Conservation (phyloP, 2,888 invertebrate genomes). For the Campopleginae sp. region DNA sequence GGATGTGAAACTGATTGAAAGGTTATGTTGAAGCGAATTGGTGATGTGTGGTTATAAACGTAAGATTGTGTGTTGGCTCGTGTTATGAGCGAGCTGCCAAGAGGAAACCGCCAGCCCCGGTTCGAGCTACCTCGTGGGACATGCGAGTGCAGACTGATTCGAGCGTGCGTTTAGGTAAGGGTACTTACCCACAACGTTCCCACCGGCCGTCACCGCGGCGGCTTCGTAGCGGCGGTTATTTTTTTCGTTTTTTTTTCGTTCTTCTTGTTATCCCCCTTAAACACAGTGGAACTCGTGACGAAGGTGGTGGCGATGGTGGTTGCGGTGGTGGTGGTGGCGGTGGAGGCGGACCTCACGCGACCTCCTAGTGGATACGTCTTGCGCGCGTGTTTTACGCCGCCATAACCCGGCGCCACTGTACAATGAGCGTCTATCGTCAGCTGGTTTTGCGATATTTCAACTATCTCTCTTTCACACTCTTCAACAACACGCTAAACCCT, state of each 20-base stretch:
- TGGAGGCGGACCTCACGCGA: conserved; percentile 74
- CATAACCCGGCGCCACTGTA: conserved; percentile 72
- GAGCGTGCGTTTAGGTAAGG: conserved; percentile 77
- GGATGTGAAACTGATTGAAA: background rate
- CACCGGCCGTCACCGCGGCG: conserved; percentile 66
- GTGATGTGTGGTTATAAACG: background rate
- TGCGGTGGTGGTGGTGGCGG: conserved; percentile 75
- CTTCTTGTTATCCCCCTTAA: conserved; percentile 41
- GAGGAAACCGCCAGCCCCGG: conserved; percentile 80
- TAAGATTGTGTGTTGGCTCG: background rate
- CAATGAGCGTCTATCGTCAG: conserved; percentile 54
- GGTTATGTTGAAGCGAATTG: background rate
- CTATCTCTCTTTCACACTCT: conserved; percentile 16
- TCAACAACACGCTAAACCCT: background rate
- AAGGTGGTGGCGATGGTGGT: conserved; percentile 75
- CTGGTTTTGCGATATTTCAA: conserved; percentile 41
- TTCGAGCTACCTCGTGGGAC: conserved; percentile 81
- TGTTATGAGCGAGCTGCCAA: conserved; percentile 70
- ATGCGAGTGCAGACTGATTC: conserved; percentile 84
- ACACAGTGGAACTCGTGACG: conserved; percentile 72
- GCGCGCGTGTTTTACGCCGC: conserved; percentile 72
- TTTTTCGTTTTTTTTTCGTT: conserved; percentile 24
- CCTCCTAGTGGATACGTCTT: conserved; percentile 68
- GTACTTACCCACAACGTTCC: conserved; percentile 82
- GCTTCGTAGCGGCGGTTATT: conserved; percentile 40